Conservation (phyloP, 2,797 vertebrate species). For the Varecia variegata region DNA sequence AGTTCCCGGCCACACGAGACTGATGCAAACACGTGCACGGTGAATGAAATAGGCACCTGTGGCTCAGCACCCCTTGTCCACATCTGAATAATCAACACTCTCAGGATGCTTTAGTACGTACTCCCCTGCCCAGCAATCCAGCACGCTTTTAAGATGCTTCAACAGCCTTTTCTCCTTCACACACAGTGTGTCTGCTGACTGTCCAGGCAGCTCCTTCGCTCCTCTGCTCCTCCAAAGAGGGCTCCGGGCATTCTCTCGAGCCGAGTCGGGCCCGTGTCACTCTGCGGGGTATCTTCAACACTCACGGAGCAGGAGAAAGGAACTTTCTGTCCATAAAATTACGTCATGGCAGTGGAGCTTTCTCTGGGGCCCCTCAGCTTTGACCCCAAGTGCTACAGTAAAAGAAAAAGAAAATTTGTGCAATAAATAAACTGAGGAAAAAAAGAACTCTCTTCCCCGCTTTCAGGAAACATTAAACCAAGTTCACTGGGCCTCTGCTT, state of each 20-base stretch:
- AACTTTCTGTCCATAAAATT: not conserved
- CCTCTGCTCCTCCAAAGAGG: not conserved
- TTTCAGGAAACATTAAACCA: slow-evolving; percentile 43
- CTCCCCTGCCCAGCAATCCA: not conserved
- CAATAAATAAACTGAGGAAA: slow-evolving; percentile 35
- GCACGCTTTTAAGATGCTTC: not conserved
- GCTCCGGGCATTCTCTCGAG: not conserved
- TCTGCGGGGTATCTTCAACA: not conserved
- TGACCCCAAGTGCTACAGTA: not conserved
- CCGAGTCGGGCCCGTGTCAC: not conserved
- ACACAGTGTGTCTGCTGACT: not conserved
- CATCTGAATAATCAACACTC: not conserved
- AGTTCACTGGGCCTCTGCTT: not conserved
- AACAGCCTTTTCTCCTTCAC: not conserved
- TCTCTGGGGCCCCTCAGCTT: not conserved
- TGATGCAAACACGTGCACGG: too few relatives aligned
- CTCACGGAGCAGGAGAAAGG: not conserved
- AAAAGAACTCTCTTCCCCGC: not conserved
- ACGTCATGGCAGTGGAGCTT: not conserved
- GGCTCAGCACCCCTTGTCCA: not conserved
- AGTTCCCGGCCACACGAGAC: not conserved
- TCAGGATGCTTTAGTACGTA: not conserved
- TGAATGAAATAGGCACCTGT: not conserved
- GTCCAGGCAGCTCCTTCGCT: not conserved
- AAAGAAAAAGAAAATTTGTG: slow-evolving; percentile 20